A percentile compares a stretch with the other conserved stretches of the same genome.
Evolutionary conservation across 1,140 invertebrate species (phyloP).

Genomic region (Hormaphis cornu): DNA sequence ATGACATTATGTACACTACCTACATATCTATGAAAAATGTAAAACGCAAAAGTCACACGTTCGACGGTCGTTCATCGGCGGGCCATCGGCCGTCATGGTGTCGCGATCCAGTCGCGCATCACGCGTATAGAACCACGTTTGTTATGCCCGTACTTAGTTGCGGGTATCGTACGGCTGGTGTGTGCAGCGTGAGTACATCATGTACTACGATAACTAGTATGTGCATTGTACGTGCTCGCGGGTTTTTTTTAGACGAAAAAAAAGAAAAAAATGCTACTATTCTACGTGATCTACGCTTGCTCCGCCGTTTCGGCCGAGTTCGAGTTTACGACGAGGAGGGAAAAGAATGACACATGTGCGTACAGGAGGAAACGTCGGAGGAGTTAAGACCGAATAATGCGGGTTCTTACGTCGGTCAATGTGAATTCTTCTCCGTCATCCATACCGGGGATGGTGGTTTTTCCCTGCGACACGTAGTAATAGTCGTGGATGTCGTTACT

Average conservation of each 20-base stretch:
- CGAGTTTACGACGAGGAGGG: not conserved
- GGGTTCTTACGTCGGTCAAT: conserved; percentile 80
- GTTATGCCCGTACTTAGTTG: conserved; percentile 9
- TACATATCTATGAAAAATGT: not conserved
- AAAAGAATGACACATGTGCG: too few relatives aligned
- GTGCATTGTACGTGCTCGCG: not conserved
- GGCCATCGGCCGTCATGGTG: too few relatives aligned
- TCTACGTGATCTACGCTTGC: conserved; percentile 12
- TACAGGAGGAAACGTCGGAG: not conserved
- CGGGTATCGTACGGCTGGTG: conserved; percentile 4
- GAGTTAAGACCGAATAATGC: conserved; percentile 20
- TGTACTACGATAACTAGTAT: too few relatives aligned
- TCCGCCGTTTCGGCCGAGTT: not conserved
- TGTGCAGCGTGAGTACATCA: too few relatives aligned
- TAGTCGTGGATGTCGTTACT: conserved; percentile 80
- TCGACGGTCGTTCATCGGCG: too few relatives aligned
- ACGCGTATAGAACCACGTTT: too few relatives aligned
- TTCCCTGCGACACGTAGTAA: conserved; percentile 92
- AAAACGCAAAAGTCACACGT: not conserved
- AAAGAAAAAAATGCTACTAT: conserved; percentile 12
- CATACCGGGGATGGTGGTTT: conserved; percentile 88
- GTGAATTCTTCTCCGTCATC: conserved; percentile 93
- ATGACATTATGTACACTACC: not conserved
- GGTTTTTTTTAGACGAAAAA: not conserved
- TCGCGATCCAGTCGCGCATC: too few relatives aligned